Evolutionary conservation across 2,888 invertebrate species (phyloP), one percentile per base, ranked within the genome.

Genomic region (Lacanobia wlatinum): DNA sequence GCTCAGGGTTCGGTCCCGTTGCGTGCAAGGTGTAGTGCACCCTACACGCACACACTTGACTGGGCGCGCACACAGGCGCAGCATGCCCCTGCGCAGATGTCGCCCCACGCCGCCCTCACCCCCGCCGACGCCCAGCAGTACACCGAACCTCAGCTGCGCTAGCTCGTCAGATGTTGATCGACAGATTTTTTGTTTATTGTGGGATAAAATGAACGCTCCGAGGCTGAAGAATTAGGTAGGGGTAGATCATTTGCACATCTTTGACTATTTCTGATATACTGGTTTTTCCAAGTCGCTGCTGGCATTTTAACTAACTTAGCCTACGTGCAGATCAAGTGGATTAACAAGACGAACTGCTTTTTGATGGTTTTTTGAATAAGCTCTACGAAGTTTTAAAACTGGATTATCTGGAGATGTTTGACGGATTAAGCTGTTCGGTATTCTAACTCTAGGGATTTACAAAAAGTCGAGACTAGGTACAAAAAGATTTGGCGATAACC

Each of bases 1-100:
- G 95, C 95, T 92, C 85, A 85, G 91, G 90, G 85, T 87, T 78
- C 85, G 90, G 89, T 96, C 94, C 95, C 96, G 95, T 95, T 95
- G 95, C 94, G 92, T 93, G 95, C 95, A 95, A 95, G 95, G 95
- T 95, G 95, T 92, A 89, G 88, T 91, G 88, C 92, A 91, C 92
- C 91, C 92, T 89, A 86, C 90, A 88, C 91, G 78, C 89, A 88
- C 88, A 88, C 87, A 80, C 67, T 69, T 73, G 69, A 71, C 70
- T 71, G 73, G 73, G 23, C 55, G 86, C 87, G 82, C 89, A 90
- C 89, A 88, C 88, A 73, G 67, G 28, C 71, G 61, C 69, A 75
- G 69, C 67, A 77, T 72, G 89, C 89, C 87, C 88, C 86, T 83
- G 89, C 90, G 90, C 93, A 92, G 89, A 92, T 92, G 92, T 88